Evolutionary conservation across 2,113 vertebrate genomes (phyloP).

Genomic region (Motacilla alba): DNA sequence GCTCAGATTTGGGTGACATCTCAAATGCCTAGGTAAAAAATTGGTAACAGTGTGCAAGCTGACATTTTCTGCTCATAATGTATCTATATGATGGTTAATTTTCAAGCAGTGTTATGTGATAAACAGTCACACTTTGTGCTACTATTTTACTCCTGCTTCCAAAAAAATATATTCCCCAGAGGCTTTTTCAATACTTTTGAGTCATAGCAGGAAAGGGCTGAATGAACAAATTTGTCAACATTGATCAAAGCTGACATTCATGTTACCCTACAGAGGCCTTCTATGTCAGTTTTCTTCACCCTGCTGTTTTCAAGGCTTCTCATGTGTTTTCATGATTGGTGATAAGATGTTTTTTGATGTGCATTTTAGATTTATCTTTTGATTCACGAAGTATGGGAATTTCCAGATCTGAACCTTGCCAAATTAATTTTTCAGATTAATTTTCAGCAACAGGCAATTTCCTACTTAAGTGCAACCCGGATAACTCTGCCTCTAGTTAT

Average conservation of each 20-base stretch:
- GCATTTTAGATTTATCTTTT: neutral
- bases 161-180: neutral
- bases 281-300: neutral
- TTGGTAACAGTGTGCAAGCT: neutral
- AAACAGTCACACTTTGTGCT: neutral
- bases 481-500: neutral
- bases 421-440: constrained; percentile 36
- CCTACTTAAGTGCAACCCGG: neutral
- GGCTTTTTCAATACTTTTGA: neutral
- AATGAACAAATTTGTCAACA: neutral
- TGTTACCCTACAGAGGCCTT: neutral
- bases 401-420: neutral
- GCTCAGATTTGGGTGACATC: neutral
- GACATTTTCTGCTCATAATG: neutral
- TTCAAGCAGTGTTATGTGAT: neutral
- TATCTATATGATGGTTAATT: neutral
- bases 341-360: neutral
- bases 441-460: neutral
- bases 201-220: neutral
- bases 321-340: neutral
- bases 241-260: constrained; percentile 41
- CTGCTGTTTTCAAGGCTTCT: neutral
- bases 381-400: neutral
- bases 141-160: neutral
- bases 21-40: neutral